Evolutionary conservation across 2,797 vertebrate genomes (phyloP), one percentile per base, ranked within the genome.

Genomic region (Pseudochaenichthys georgianus): DNA sequence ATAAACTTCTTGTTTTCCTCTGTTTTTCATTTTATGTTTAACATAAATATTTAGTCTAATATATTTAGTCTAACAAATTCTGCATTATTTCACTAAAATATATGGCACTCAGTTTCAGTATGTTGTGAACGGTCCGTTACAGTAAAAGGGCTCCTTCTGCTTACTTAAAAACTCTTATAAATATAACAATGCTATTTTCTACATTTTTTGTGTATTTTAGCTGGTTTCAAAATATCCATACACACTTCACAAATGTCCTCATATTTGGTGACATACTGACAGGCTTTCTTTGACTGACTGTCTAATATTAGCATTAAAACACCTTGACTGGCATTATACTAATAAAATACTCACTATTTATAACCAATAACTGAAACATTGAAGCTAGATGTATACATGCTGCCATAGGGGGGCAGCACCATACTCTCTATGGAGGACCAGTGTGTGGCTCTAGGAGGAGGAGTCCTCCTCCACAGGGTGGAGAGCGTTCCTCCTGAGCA

Each of bases 391-490:
- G n/a, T 67, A 57, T 52, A 48, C 53, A 57, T 70, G 50, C 67
- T 69, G 75, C 81, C 83, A 78, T 64, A 47, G 1, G 67, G 80
- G 51, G 78, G 85, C 82, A 88, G 81, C 81, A 82, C 16, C 75
- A 53, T 51, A 62, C 77, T 78, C 70, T 64, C 21, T 75, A 21
- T 47, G 70, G 60, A 46, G 51, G 10, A 58, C 17, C 52, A 51
- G 62, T 67, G 48, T 60, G 3, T 54, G 34, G 67, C 78, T 77
- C 78, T 90, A 95, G 19, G 90, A 95, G 48, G 94, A 94, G 59
- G 93, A 94, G 83, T 95, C 94, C 61, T 95, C 94, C 65, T 95
- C 94, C 57, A 93, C 91, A n/a, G 83, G 87, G 73, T 93, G 93
- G 43, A 95, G 90, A 53, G 92, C 82, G 7, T 95, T 92, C 55